These are phyloP conservation scores for Galagoides demidoff DNA, from an alignment of 2,797 vertebrate species.

Conservation along the genomic window DNA sequence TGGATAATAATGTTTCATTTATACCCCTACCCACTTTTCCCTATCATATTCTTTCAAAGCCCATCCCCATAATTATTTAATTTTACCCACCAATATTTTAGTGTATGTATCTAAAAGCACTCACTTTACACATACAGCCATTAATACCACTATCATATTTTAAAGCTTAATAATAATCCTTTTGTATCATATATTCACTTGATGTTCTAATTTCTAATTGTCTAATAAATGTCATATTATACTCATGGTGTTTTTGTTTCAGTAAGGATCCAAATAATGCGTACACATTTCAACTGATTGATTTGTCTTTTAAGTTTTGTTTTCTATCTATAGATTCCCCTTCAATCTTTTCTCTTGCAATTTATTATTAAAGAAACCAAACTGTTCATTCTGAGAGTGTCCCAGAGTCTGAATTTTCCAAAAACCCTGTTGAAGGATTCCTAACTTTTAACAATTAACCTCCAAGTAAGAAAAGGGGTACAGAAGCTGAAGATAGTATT, in stretches of 20 bases:
- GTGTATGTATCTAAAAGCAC: background rate
- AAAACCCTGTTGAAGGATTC: background rate
- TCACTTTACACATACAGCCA: background rate
- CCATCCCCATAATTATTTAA: background rate
- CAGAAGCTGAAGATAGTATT: background rate
- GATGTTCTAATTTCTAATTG: conserved; percentile 29
- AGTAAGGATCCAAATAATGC: background rate
- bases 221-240: background rate
- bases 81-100: conserved; percentile 30
- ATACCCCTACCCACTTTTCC: background rate
- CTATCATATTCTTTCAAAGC: conserved; percentile 27
- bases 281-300: background rate
- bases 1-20: background rate
- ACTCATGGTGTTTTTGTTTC: background rate
- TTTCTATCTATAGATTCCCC: background rate
- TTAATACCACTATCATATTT: background rate
- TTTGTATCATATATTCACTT: conserved; percentile 1
- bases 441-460: background rate
- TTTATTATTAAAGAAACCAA: background rate
- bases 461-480: background rate
- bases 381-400: background rate
- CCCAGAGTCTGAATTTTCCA: conserved; percentile 14
- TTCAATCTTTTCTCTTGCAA: conserved; percentile 5
- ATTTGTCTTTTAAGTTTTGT: conserved; percentile 1
- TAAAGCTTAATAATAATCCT: conserved; percentile 29